Evolutionary conservation across 2,113 vertebrate genomes (phyloP).

Genomic region (Dasyprocta punctata): DNA sequence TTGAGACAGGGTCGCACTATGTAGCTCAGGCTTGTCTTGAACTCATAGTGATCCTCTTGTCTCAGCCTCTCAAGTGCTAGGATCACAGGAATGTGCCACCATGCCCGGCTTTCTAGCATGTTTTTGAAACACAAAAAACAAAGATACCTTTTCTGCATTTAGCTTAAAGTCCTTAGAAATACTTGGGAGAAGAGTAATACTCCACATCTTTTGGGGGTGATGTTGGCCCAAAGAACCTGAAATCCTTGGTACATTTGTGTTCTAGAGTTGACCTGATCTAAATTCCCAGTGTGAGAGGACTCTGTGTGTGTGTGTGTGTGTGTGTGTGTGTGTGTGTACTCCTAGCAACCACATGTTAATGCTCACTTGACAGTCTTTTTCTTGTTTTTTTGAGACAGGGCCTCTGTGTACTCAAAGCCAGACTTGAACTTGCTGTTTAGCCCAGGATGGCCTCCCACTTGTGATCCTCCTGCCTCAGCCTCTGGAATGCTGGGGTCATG

Average conservation of each 20-base stretch:
- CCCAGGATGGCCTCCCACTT: not conserved
- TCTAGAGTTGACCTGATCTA: slow-evolving; percentile 26
- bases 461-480: not conserved
- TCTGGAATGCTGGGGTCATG: not conserved
- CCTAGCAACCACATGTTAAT: not conserved
- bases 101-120: not conserved
- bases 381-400: not conserved
- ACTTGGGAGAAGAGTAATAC: slow-evolving; percentile 8
- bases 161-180: not conserved
- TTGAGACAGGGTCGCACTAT: not conserved
- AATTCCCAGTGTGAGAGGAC: not conserved
- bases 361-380: not conserved
- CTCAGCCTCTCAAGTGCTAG: not conserved
- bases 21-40: not conserved
- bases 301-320: not conserved
- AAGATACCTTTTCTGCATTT: not conserved
- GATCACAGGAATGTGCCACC: not conserved
- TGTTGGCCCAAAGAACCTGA: not conserved
- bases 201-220: not conserved
- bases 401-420: not conserved
- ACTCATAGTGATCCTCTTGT: not conserved
- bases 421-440: not conserved
- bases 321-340: not conserved
- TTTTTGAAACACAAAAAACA: slow-evolving; percentile 14
- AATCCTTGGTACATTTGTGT: not conserved